Conservation (phyloP, 2,888 invertebrate species). For the Andrena minutula region DNA sequence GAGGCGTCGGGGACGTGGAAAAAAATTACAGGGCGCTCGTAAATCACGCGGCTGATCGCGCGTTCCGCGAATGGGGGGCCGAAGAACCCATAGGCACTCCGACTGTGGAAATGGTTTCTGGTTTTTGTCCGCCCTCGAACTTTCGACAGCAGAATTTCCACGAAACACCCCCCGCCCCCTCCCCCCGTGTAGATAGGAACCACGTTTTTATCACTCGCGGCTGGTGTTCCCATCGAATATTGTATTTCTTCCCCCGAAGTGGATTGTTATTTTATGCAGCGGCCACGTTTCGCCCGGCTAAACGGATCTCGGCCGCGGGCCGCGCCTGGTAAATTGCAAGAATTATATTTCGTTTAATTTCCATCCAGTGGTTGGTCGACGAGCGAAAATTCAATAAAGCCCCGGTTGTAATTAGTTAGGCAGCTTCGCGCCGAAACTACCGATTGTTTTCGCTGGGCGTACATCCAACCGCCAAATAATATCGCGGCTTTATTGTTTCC, state of each 20-base stretch:
- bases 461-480: conserved; percentile 6
- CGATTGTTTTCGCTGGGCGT: conserved; percentile 14
- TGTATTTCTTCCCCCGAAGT: conserved; percentile 6
- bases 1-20: conserved; percentile 5
- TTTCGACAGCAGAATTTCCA: conserved; percentile 22
- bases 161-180: background rate
- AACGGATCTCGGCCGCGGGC: background rate
- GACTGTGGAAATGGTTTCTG: background rate
- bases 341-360: conserved; percentile 27
- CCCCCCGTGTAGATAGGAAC: conserved; percentile 6
- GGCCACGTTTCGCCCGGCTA: background rate
- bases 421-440: conserved; percentile 8
- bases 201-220: conserved; percentile 20
- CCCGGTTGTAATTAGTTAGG: conserved; percentile 16
- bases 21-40: conserved; percentile 47
- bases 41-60: conserved; percentile 40
- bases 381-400: conserved; percentile 12
- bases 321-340: background rate
- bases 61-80: background rate
- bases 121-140: conserved; percentile 10
- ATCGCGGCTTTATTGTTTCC: conserved; percentile 6
- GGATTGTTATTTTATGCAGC: conserved; percentile 11
- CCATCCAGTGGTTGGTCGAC: background rate
- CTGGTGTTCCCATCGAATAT: conserved; percentile 9
- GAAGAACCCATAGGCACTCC: background rate